Evolutionary conservation across 92 coral and sea anemone species (phyloP).

Genomic region (Micromussa lordhowensis): DNA sequence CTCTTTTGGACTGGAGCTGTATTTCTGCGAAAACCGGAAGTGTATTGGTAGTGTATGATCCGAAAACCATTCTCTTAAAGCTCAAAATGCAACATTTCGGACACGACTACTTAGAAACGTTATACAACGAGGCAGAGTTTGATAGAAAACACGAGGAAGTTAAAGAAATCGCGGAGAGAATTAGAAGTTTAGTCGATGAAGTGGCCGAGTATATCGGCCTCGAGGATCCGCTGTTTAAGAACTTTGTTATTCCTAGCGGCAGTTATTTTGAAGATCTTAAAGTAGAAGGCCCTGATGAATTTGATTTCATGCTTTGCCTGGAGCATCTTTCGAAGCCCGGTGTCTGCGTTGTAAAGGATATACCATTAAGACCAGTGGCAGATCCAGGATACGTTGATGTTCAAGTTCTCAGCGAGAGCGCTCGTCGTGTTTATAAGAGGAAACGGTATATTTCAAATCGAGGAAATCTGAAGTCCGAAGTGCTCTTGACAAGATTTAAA

Average conservation of each 20-base stretch:
- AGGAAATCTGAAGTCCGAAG: conserved; percentile 50
- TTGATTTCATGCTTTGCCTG: conserved; percentile 66
- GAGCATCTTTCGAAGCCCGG: conserved; percentile 49
- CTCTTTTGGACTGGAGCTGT: background rate
- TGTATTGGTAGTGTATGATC: background rate
- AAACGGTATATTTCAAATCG: conserved; percentile 41
- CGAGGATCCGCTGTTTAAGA: conserved; percentile 45
- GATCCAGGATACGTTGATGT: conserved; percentile 68
- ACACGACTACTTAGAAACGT: background rate
- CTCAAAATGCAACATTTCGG: background rate
- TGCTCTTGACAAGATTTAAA: conserved; percentile 43
- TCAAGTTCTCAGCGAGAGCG: background rate
- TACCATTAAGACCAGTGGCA: conserved; percentile 47
- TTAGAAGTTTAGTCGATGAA: conserved; percentile 21
- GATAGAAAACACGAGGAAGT: conserved; percentile 52
- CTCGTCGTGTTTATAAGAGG: background rate
- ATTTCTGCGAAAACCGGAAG: background rate
- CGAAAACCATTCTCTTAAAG: background rate
- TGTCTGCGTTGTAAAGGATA: conserved; percentile 43
- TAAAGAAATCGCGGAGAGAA: conserved; percentile 49
- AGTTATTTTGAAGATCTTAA: conserved; percentile 68
- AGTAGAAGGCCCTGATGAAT: conserved; percentile 65
- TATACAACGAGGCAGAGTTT: conserved; percentile 44
- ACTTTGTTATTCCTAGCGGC: conserved; percentile 48
- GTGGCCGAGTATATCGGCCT: conserved; percentile 25